phyloP scores from a whole-genome alignment of 2,113 vertebrate genomes.

The Euleptes europaea region DNA sequence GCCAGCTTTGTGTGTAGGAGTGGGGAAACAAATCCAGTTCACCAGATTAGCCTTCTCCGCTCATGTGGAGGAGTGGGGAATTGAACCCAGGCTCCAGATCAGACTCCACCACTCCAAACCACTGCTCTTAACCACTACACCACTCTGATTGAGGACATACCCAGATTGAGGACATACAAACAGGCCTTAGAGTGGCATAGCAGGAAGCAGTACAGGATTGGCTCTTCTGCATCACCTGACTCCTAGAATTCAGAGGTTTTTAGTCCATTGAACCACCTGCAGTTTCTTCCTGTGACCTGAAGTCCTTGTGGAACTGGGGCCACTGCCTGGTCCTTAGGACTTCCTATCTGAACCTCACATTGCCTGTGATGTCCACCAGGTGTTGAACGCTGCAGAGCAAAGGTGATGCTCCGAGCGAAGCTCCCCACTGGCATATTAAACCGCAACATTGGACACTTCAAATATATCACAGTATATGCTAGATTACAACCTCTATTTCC shows the following conservation, averaged over 20 bases:
- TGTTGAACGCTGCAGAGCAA: background rate
- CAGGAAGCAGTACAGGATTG: background rate
- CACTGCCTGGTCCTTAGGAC: background rate
- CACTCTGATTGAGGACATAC: no score
- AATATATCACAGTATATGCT: constrained; percentile 7
- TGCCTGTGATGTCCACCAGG: background rate
- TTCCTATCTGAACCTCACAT: background rate
- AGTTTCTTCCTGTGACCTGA: no score
- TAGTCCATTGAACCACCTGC: background rate
- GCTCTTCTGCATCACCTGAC: background rate
- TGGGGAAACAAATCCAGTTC: no score
- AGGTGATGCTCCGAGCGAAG: background rate
- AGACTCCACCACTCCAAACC: no score
- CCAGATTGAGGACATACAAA: background rate
- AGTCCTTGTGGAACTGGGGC: no score
- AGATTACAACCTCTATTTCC: constrained; percentile 35
- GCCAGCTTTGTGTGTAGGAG: no score
- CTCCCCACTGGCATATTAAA: background rate
- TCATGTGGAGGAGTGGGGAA: no score
- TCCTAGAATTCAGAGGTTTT: background rate
- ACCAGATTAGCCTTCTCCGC: no score
- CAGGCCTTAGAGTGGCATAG: background rate
- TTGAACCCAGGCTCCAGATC: no score
- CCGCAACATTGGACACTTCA: background rate
- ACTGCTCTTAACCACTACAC: no score